Conservation (phyloP, 2,113 vertebrate species). For the Cephalopholis sonnerati region DNA sequence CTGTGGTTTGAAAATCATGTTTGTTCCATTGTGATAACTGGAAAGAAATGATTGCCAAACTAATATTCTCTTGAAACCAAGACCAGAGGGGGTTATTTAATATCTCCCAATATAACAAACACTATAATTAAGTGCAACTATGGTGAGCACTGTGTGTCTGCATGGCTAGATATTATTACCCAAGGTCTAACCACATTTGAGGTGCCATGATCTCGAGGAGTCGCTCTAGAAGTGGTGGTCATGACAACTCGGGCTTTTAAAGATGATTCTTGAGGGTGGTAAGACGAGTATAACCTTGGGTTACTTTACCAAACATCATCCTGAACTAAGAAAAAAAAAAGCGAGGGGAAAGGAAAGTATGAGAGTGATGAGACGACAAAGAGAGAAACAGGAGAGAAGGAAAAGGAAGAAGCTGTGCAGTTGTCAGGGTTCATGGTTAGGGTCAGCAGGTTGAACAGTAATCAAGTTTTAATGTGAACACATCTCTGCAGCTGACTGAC, state of each 20-base stretch:
- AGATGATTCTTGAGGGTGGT: conserved; percentile 4
- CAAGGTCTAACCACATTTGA: conserved; percentile 35
- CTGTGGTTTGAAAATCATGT: conserved; percentile 47
- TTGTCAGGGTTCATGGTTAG: conserved; percentile 62
- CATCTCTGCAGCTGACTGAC: conserved; percentile 56
- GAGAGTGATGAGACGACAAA: conserved; percentile 6
- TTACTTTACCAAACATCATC: conserved; percentile 15
- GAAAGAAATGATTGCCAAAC: conserved; percentile 53
- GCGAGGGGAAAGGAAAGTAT: not conserved
- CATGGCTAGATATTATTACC: conserved; percentile 54
- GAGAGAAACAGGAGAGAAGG: not conserved
- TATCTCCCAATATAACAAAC: conserved; percentile 54
- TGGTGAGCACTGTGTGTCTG: conserved; percentile 45
- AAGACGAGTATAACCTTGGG: not conserved
- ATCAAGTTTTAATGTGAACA: conserved; percentile 70
- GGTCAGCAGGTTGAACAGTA: conserved; percentile 69
- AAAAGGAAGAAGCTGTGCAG: conserved; percentile 26
- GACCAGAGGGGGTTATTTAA: conserved; percentile 39
- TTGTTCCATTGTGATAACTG: conserved; percentile 56
- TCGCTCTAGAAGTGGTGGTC: conserved; percentile 19
- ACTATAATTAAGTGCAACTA: conserved; percentile 55
- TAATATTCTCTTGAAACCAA: conserved; percentile 51
- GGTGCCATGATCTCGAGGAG: not conserved
- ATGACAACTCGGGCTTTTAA: not conserved
- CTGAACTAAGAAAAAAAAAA: not conserved